phyloP scores from a whole-genome alignment of 2,113 vertebrate genomes.

The Empidonax traillii region DNA sequence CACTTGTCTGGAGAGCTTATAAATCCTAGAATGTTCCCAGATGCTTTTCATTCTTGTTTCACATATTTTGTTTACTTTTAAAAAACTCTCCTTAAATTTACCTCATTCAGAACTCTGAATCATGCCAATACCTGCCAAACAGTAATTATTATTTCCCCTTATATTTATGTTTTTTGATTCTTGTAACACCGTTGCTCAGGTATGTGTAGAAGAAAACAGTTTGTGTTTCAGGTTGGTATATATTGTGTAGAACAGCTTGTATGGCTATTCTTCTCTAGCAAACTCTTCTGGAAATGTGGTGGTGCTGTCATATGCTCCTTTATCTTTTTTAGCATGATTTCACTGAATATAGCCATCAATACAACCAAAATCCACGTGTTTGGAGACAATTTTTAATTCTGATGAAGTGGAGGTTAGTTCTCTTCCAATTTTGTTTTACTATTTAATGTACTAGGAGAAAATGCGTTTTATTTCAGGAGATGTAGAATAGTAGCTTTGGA shows the following conservation, averaged over 20 bases:
- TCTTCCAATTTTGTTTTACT: not conserved
- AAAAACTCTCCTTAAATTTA: not conserved
- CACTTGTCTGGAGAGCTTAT: not conserved
- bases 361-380: not conserved
- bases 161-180: not conserved
- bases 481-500: not conserved
- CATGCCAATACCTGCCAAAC: not conserved
- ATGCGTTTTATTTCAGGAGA: not conserved
- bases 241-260: not conserved
- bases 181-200: not conserved
- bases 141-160: not conserved
- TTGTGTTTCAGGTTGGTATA: not conserved
- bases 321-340: not conserved
- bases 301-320: not conserved
- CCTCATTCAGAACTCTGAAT: not conserved
- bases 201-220: not conserved
- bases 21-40: not conserved
- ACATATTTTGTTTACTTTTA: not conserved
- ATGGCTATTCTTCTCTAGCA: not conserved
- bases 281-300: not conserved
- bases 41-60: not conserved
- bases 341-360: not conserved
- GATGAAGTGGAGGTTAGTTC: not conserved
- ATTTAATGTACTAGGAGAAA: not conserved
- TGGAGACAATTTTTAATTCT: not conserved